Base-by-base conservation (phyloP, 2,888 invertebrate genomes). In the Halictus quadricinctus region DNA sequence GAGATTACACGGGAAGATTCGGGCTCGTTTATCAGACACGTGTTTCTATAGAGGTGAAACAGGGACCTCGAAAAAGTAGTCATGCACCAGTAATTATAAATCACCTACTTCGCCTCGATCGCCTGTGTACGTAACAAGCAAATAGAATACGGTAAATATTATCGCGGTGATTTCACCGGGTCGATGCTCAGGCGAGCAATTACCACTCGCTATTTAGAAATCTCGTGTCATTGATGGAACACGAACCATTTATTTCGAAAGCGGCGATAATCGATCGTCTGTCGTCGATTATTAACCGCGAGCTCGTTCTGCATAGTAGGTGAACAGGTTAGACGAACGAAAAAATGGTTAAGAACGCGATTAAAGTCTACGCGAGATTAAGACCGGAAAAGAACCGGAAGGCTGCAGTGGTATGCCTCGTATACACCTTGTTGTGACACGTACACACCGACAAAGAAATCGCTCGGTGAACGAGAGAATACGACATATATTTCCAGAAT, bases 291-390 rank as follows among this genome's bases (percentile, higher is more conserved):
- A 75, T 29, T 58, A 85, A 54, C 18, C 72, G 25, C 73, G 6
- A 1, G 21, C 15, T 50, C 15, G 43, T 43, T 29, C 21, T 8
- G 21, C 10, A 13, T 79, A n/a, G 74, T 70, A 80, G 76, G 83
- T 25, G 25, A 25, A n/a, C 21, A 76, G 83, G 83, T 83, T 80
- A 80, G 50, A 13, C 43, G 6, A 43, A 54, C 74, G 80, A 84
- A 36, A 36, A 36, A 84, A 95, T 95, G 95, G 94, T 94, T 41
- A 93, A 93, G 85, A 95, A 95, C 88, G 89, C 93, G 36, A 95
- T 95, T 81, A 95, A 94, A 92, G 94, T 95, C 8, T 95, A 93
- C 85, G 95, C 95, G 5, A 93, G 95, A 83, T 77, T 95, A n/a
- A 95, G 94, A 88, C 92, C 91, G 21, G 90, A 90, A 74, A 83